phyloP scores from a whole-genome alignment of 2,888 invertebrate genomes.

The Syrista parreyssii region DNA sequence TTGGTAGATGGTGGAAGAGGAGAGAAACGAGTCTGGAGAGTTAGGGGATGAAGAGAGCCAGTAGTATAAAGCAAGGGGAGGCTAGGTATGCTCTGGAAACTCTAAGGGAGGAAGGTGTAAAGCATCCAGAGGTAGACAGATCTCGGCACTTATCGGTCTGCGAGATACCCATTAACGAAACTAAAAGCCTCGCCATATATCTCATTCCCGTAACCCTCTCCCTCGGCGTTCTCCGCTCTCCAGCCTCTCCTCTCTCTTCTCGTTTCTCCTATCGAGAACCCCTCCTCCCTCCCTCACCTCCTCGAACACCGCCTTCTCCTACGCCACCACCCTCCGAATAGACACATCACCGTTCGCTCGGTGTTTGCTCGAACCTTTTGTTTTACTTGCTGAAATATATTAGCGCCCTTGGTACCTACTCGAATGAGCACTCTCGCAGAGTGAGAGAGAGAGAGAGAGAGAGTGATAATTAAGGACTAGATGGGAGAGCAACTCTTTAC shows the following conservation, averaged over 20 bases:
- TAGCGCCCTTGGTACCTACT: constrained; percentile 37
- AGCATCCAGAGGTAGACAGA: constrained; percentile 63
- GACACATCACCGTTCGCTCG: constrained; percentile 59
- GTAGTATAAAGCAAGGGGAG: constrained; percentile 20
- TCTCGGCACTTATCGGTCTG: constrained; percentile 66
- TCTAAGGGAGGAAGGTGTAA: constrained; percentile 57
- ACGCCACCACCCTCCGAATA: constrained; percentile 49
- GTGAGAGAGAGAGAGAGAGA: background rate
- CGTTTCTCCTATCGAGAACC: constrained; percentile 32
- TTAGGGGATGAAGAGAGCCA: constrained; percentile 20
- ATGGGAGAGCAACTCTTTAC: background rate
- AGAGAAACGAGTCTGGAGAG: background rate
- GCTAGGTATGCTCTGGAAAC: background rate
- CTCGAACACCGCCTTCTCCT: background rate
- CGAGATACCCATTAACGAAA: constrained; percentile 67
- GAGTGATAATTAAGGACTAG: background rate
- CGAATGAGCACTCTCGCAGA: background rate
- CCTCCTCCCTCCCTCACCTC: constrained; percentile 22
- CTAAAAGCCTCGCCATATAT: constrained; percentile 66
- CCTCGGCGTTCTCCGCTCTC: constrained; percentile 19
- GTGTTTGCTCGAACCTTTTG: constrained; percentile 59
- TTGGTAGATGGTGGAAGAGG: background rate
- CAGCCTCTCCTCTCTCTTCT: constrained; percentile 14
- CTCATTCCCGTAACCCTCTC: constrained; percentile 51
- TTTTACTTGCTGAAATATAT: constrained; percentile 60